These are phyloP conservation scores for Spinibarbus caldwelli DNA, from an alignment of 2,797 vertebrate species.

Conservation along the genomic window DNA sequence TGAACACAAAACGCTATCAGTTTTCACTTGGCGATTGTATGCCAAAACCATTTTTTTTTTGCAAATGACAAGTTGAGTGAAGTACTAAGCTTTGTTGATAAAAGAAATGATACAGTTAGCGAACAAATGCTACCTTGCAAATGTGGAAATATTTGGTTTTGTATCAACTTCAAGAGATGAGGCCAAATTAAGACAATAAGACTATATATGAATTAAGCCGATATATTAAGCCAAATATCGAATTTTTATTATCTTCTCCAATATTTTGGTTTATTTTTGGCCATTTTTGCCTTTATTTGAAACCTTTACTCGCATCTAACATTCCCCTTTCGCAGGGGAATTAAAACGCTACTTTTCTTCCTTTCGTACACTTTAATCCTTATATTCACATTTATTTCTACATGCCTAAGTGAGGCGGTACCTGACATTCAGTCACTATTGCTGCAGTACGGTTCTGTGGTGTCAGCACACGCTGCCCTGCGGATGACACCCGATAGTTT, in stretches of 20 bases:
- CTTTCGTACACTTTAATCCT: neutral
- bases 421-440: too few relatives aligned
- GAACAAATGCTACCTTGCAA: too few relatives aligned
- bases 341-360: neutral
- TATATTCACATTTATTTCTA: neutral
- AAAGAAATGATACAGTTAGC: too few relatives aligned
- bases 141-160: too few relatives aligned
- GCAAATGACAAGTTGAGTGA: too few relatives aligned
- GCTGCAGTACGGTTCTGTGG: neutral
- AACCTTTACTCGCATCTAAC: neutral
- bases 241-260: neutral
- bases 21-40: too few relatives aligned
- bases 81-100: too few relatives aligned
- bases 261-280: neutral
- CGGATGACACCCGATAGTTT: conserved; percentile 1
- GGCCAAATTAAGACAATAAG: too few relatives aligned
- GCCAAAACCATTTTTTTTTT: too few relatives aligned
- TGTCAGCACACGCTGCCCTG: conserved; percentile 5
- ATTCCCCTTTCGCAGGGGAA: neutral
- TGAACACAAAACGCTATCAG: too few relatives aligned
- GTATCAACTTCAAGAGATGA: too few relatives aligned
- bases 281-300: neutral
- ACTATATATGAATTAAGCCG: too few relatives aligned
- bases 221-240: neutral
- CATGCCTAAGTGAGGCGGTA: neutral